Evolutionary conservation across 2,113 vertebrate species (phyloP).

Genomic region (Campylomormyrus tamandua): DNA sequence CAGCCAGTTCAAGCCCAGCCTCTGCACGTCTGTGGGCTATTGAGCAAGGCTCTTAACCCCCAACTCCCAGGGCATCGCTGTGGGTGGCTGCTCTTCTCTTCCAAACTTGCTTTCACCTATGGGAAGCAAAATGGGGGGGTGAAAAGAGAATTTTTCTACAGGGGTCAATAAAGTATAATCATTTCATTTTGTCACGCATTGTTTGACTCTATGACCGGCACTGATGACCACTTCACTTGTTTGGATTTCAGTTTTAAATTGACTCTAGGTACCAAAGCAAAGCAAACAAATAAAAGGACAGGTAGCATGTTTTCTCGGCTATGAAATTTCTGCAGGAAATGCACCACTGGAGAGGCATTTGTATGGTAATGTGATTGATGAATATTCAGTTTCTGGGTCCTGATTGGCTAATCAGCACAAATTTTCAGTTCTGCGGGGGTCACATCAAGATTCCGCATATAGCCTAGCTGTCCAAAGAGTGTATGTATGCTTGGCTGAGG

Average conservation of each 20-base stretch:
- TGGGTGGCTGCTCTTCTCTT: not conserved
- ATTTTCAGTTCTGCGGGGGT: not conserved
- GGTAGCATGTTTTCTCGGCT: not conserved
- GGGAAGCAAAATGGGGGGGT: not conserved
- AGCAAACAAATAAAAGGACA: not conserved
- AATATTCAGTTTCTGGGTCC: not conserved
- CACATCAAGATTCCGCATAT: not conserved
- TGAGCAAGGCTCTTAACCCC: not conserved
- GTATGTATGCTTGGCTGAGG: not conserved
- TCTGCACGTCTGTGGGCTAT: not conserved
- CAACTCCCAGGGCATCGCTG: not conserved
- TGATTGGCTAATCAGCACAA: not conserved
- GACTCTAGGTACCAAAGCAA: not conserved
- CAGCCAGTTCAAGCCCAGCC: not conserved
- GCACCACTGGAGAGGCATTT: not conserved
- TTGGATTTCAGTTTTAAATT: not conserved
- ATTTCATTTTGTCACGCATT: not conserved
- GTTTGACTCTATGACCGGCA: not conserved
- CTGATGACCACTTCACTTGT: not conserved
- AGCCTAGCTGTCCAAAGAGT: not conserved
- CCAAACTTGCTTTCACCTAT: not conserved
- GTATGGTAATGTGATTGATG: not conserved
- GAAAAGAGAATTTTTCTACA: not conserved
- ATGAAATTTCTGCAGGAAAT: not conserved
- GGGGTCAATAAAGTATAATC: not conserved